A percentile compares a stretch with the other conserved stretches of the same genome.
phyloP scores from a whole-genome alignment of 2,888 invertebrate genomes.

The Aelia acuminata region DNA sequence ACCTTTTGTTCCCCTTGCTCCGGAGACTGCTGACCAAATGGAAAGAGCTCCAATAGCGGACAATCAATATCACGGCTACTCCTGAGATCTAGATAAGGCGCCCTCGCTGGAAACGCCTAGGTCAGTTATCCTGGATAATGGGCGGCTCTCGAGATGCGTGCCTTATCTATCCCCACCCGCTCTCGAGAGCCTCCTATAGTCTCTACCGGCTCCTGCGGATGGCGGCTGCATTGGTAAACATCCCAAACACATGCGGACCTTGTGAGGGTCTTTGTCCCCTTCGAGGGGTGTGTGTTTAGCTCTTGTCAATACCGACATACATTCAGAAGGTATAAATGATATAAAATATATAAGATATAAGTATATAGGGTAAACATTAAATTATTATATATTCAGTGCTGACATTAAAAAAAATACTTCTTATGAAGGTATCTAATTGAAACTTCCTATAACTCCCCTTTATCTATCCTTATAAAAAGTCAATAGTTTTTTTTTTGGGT shows the following conservation, averaged over 20 bases:
- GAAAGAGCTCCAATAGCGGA: conserved; percentile 32
- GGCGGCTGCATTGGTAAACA: conserved; percentile 8
- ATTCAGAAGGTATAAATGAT: too few relatives aligned
- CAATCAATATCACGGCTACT: conserved; percentile 37
- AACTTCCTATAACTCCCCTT: too few relatives aligned
- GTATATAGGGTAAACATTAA: too few relatives aligned
- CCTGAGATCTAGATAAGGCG: background rate
- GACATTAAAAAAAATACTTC: too few relatives aligned
- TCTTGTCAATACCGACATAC: too few relatives aligned
- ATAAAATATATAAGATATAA: too few relatives aligned
- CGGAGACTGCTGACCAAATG: conserved; percentile 34
- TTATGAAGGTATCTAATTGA: too few relatives aligned
- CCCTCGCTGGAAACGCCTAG: conserved; percentile 46
- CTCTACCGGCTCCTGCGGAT: background rate
- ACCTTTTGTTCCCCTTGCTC: background rate
- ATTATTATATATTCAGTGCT: too few relatives aligned
- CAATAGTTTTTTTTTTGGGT: too few relatives aligned
- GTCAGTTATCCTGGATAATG: conserved; percentile 48
- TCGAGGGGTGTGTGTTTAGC: background rate
- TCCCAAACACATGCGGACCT: background rate
- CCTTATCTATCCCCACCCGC: background rate
- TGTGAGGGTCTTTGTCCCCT: background rate
- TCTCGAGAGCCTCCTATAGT: conserved; percentile 8
- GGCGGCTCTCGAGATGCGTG: conserved; percentile 19
- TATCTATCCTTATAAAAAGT: too few relatives aligned